These are phyloP conservation scores for Gadopsis marmoratus DNA, from an alignment of 2,797 vertebrate species.

Conservation along the genomic window DNA sequence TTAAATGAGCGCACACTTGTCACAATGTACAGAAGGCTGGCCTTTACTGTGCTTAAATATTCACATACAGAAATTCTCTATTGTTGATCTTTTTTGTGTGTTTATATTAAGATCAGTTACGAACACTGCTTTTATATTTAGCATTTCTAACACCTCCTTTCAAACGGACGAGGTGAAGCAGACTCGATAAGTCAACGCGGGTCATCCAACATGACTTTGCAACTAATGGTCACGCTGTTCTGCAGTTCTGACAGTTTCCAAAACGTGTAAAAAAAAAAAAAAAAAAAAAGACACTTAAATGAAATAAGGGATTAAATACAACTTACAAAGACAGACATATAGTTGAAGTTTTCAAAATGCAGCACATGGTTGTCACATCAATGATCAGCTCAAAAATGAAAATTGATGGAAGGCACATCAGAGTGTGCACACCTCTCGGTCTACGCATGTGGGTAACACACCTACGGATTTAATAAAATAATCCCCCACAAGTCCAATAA, in stretches of 20 bases:
- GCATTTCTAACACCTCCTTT: not conserved
- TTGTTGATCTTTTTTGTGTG: not conserved
- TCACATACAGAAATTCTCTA: not conserved
- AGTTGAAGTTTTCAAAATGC: not conserved
- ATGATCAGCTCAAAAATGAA: not conserved
- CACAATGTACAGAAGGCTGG: not conserved
- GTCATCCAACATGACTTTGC: not conserved
- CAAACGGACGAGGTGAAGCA: not conserved
- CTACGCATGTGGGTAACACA: not conserved
- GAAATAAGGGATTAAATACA: not conserved
- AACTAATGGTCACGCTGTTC: not conserved
- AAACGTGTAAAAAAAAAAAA: not conserved
- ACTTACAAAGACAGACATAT: not conserved
- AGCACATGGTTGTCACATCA: not conserved
- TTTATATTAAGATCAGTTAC: not conserved
- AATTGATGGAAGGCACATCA: not conserved
- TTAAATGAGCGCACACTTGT: conserved; percentile 32
- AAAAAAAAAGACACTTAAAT: not conserved
- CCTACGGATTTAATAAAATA: not conserved
- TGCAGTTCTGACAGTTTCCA: not conserved
- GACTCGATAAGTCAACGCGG: not conserved
- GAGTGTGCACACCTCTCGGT: not conserved
- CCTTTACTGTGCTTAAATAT: conserved; percentile 4
- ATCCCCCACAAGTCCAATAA: conserved; percentile 18
- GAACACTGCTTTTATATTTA: not conserved